Conservation (phyloP, 2,888 invertebrate genomes). For the Netelia virgata region DNA sequence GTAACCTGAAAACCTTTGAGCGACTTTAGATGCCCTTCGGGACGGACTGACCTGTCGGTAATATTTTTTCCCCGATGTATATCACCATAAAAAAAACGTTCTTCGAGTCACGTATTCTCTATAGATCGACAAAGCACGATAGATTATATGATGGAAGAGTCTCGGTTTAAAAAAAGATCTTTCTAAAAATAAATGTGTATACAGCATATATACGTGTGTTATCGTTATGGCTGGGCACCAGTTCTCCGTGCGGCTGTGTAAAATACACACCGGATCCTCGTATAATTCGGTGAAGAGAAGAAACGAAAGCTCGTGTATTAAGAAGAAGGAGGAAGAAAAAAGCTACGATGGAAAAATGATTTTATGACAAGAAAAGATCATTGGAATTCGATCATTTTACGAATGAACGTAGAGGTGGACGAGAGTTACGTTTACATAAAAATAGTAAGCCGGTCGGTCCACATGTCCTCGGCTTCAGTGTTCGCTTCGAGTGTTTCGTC, state of each 20-base stretch:
- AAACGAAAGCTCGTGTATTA: background rate
- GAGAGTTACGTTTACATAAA: too few species aligned
- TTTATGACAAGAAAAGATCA: too few species aligned
- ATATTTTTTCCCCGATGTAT: background rate
- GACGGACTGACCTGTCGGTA: too few species aligned
- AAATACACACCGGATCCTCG: slow-evolving; percentile 10
- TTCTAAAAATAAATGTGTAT: slow-evolving; percentile 14
- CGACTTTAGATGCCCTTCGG: too few species aligned
- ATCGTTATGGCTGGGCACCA: slow-evolving; percentile 10
- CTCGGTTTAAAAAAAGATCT: slow-evolving; percentile 14
- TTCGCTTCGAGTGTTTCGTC: too few species aligned
- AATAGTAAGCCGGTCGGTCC: too few species aligned
- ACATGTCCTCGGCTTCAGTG: too few species aligned
- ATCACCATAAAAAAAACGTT: slow-evolving; percentile 2
- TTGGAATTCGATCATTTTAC: too few species aligned
- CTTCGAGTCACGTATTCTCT: background rate
- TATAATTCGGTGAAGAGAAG: slow-evolving; percentile 24
- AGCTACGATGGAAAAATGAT: background rate
- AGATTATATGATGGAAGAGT: slow-evolving; percentile 3
- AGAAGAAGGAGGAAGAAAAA: background rate
- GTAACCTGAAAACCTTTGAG: too few species aligned
- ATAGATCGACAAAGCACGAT: background rate
- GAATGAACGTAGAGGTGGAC: too few species aligned
- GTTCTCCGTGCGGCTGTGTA: background rate
- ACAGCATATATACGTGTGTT: slow-evolving; percentile 18